Base-by-base conservation (phyloP, 2,888 invertebrate species). In the Sisyra nigra region DNA sequence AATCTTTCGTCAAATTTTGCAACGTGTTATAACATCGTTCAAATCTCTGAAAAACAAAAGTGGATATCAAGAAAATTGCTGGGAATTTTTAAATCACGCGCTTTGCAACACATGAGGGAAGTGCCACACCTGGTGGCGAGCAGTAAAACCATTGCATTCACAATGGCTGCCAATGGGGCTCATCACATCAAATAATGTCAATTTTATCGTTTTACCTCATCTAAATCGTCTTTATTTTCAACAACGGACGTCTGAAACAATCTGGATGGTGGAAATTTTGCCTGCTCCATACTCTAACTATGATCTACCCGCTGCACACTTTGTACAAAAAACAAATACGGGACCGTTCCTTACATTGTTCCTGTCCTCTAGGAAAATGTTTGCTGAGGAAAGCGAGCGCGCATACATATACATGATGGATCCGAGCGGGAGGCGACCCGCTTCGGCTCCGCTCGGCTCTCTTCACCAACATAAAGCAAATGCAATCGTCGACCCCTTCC, bases 221-320 rank as follows among this genome's bases (percentile, higher is more conserved):
- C 87, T 63, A 82, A 74, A 66, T 88, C 87, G 71, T 87, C 87
- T 77, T 80, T 84, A 71, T 77, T 79, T 74, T 87, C 87, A 64
- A 87, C 80, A 60, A 77, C 73, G 61, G 81, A 77, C 63, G 79
- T 80, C 69, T 77, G 70, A 69, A 86, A 84, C 67, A 87, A 72
- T 69, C 80, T 82, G 59, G 81, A 80, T 59, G 68, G 62, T 65
- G 64, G 66, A 60, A 63, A 62, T 67, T 70, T 71, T 58, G 62
- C 62, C 60, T 68, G 70, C 65, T 72, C 71, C 71, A 72, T 72
- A 62, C 61, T 67, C 60, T 60, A 58, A 59, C 60, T 59, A 48
- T 59, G 59, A 59, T 57, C 61, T 61, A 55, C 62, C 65, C 63
- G 67, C 66, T 65, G 66, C 64, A 68, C 63, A 68, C 68, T 66